Conservation (phyloP, 2,113 vertebrate species). For the Gorsachius goisagi region DNA sequence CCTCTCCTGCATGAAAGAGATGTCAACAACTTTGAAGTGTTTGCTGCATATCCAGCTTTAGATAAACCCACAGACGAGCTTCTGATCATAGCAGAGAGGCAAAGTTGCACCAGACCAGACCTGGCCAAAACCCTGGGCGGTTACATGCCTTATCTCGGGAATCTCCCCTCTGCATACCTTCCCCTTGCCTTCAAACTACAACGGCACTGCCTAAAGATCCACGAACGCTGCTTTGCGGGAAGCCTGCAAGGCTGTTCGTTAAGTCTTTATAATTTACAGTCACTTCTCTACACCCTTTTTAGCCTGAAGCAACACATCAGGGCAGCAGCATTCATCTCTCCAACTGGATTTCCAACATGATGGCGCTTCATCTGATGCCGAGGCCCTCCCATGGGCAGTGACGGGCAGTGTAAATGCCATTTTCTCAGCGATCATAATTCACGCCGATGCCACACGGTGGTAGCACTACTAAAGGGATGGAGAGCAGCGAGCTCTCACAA, state of each 20-base stretch:
- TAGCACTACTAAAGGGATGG: background rate
- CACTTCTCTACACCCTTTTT: background rate
- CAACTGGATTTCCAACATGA: background rate
- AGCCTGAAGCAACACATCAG: background rate
- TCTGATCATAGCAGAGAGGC: background rate
- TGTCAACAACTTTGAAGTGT: background rate
- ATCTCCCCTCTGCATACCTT: accelerated
- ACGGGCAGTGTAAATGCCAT: background rate
- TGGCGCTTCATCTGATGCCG: accelerated
- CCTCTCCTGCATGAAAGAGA: accelerated
- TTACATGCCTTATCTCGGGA: accelerated
- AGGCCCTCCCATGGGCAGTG: background rate
- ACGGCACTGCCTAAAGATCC: too few species aligned
- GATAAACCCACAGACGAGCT: background rate
- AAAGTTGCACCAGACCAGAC: background rate
- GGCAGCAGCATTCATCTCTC: background rate
- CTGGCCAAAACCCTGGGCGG: background rate
- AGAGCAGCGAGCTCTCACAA: background rate
- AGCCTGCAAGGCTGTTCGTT: background rate
- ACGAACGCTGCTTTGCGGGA: accelerated
- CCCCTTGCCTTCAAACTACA: background rate
- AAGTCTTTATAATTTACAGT: background rate
- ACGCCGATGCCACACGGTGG: background rate
- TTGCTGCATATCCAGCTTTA: accelerated
- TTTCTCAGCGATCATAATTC: background rate